phyloP scores from a whole-genome alignment of 1,140 invertebrate genomes.

The Schlechtendalia chinensis region DNA sequence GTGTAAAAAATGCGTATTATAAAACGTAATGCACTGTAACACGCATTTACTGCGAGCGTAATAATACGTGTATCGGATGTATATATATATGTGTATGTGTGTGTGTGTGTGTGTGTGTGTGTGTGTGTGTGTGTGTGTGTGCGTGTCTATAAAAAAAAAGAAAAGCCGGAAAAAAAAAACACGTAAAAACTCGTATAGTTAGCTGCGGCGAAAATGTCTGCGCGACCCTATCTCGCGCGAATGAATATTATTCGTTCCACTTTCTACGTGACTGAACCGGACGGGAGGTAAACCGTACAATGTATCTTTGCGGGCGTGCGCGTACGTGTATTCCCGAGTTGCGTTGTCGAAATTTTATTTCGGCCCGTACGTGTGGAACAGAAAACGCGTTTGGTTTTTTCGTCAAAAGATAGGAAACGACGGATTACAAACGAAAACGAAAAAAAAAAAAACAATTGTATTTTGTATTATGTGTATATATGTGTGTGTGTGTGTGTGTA shows the following conservation, averaged over 20 bases:
- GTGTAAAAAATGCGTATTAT: background rate
- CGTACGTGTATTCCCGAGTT: conserved; percentile 3
- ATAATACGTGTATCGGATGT: background rate
- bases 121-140: too few species aligned
- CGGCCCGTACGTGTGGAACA: conserved; percentile 36
- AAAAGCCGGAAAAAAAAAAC: background rate
- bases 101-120: too few species aligned
- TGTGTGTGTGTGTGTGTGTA: too few species aligned
- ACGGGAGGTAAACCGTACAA: background rate
- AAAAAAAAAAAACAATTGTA: background rate
- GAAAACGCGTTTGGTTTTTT: conserved; percentile 24
- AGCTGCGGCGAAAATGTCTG: conserved; percentile 23
- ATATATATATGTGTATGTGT: too few species aligned
- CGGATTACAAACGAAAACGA: too few species aligned
- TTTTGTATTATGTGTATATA: background rate
- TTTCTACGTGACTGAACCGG: conserved; percentile 39
- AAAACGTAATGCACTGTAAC: background rate
- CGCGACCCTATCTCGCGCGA: conserved; percentile 26
- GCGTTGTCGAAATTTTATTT: conserved; percentile 1
- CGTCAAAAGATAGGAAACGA: too few species aligned
- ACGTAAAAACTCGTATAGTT: background rate
- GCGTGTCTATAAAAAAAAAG: too few species aligned
- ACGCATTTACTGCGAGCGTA: background rate
- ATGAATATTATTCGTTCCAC: conserved; percentile 45
- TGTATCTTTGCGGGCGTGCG: too few species aligned